Evolutionary conservation across 2,797 vertebrate genomes (phyloP), one percentile per base, ranked within the genome.

Genomic region (Antrozous pallidus): DNA sequence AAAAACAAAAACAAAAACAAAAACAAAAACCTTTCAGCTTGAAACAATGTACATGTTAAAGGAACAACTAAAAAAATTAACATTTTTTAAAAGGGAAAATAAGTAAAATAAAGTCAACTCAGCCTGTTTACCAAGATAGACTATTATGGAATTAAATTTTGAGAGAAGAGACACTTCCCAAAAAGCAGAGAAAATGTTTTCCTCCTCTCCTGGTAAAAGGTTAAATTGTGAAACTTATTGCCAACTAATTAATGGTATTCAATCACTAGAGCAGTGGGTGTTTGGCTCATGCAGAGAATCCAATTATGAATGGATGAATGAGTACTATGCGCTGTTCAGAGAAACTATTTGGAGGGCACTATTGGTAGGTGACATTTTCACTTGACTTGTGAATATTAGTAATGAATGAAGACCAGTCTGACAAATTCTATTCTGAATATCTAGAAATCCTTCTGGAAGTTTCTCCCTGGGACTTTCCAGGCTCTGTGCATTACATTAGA

Each of bases 131-230:
- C 28, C 9, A 20, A 40, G 40, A 88, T 20, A 96, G 93, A 90
- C 87, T 75, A 0, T 42, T 97, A 95, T 79, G 71, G 92, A 49
- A 93, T 61, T 88, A 95, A 67, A 74, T 96, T 94, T 93, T 90
- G 93, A 96, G 94, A 92, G 97, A 97, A 96, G 78, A 94, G 87
- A 24, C 87, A 58, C 91, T 91, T 58, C 54, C 89, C 96, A 28
- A 95, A 97, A 96, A 96, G 87, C 70, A 96, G 93, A 97, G 91
- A 95, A 96, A 94, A 96, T 93, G 93, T 95, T 86, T 93, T 94
- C 87, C 12, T 36, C 7, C 7, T 33, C 24, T 88, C 42, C 22
- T 47, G 5, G 40, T 74, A 58, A 56, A 70, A 75, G 12, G n/a
- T 67, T 33, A 33, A 78, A 42, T 86, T 54, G 61, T 74, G 33